Conservation (phyloP, 2,888 invertebrate genomes). For the Cristatella mucedo region DNA sequence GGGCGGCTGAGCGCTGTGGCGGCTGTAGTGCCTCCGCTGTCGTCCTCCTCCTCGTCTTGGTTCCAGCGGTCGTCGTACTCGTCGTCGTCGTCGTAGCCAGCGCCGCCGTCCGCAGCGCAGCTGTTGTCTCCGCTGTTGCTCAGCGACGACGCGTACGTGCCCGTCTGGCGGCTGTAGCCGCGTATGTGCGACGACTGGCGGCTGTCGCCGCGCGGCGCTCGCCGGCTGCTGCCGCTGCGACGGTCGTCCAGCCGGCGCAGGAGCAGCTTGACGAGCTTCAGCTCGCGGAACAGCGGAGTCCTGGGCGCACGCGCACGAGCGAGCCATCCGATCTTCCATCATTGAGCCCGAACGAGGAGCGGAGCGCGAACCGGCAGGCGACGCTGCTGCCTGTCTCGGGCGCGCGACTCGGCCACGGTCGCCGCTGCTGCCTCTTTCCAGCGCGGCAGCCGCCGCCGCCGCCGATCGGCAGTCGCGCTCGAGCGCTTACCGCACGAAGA, state of each 20-base stretch:
- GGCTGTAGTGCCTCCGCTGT: slow-evolving; percentile 9
- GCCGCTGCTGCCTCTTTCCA: no score
- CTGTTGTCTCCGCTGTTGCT: slow-evolving; percentile 33
- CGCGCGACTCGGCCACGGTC: no score
- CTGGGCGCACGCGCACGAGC: no score
- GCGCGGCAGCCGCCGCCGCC: no score
- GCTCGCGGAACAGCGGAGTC: slow-evolving; percentile 28
- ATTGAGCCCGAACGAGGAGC: no score
- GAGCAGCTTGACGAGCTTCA: slow-evolving; percentile 35
- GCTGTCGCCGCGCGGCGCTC: no score
- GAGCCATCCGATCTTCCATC: no score
- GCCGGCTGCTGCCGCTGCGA: slow-evolving; percentile 23
- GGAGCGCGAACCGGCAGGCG: no score
- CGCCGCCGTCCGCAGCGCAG: slow-evolving; percentile 16
- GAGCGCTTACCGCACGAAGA: slow-evolving; percentile 27
- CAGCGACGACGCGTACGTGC: slow-evolving; percentile 32
- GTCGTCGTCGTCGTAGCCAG: slow-evolving; percentile 15
- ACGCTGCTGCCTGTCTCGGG: no score
- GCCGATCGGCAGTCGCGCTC: no score
- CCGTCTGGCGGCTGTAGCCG: slow-evolving; percentile 35
- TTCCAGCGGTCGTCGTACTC: slow-evolving; percentile 22
- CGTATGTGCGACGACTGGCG: slow-evolving; percentile 15
- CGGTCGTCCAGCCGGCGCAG: slow-evolving; percentile 31
- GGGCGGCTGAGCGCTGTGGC: slow-evolving; percentile 33
- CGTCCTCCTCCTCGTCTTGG: slow-evolving; percentile 14